Evolutionary conservation across 2,888 invertebrate genomes (phyloP).

Genomic region (Ochropleura leucogaster): DNA sequence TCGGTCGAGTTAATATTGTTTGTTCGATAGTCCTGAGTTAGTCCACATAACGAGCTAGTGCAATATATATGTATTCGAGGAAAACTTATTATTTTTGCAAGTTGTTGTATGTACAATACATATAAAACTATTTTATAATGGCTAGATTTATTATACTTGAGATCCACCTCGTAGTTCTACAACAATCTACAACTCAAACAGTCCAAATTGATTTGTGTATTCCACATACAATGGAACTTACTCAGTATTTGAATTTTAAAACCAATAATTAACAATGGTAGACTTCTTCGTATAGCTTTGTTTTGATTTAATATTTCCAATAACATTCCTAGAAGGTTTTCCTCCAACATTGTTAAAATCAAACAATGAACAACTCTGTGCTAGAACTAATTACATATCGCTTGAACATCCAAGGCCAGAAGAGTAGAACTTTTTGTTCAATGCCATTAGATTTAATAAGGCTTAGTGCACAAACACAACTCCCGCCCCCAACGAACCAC

Average conservation of each 20-base stretch:
- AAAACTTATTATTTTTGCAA: neutral
- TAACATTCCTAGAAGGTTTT: conserved; percentile 11
- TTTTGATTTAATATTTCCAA: conserved; percentile 19
- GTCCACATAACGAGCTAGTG: neutral
- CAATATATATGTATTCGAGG: neutral
- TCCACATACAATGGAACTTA: too few species aligned
- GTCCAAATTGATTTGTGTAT: too few species aligned
- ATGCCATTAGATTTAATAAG: conserved; percentile 50
- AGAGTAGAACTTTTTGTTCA: conserved; percentile 17
- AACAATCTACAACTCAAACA: neutral
- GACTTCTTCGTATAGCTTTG: neutral
- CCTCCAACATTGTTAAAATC: conserved; percentile 16
- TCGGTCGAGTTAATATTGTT: conserved; percentile 23
- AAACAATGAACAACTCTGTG: conserved; percentile 6
- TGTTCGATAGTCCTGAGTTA: neutral
- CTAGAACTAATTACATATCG: conserved; percentile 13
- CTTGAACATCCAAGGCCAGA: neutral
- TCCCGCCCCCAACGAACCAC: conserved; percentile 41
- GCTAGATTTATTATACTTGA: neutral
- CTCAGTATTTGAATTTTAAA: neutral
- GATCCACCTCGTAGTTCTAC: neutral
- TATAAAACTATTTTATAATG: neutral
- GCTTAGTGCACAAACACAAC: conserved; percentile 37
- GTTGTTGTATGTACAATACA: neutral
- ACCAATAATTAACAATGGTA: neutral